Percentiles rank a stretch among this genome's conserved stretches.
phyloP scores from a whole-genome alignment of 2,888 invertebrate genomes.

The Zhuqinia jingwanae region DNA sequence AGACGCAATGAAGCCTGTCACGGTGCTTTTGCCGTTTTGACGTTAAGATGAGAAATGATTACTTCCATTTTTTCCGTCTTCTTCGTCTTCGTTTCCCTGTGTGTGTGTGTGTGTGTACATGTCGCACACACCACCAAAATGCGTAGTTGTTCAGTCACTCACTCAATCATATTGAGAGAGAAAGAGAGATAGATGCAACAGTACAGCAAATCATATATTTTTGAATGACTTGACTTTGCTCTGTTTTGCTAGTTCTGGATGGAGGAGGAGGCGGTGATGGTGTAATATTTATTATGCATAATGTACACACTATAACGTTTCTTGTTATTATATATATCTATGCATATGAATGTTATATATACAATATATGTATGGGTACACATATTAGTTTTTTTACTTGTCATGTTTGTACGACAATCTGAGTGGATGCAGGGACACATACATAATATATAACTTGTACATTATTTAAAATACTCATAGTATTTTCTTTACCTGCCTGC shows the following conservation, averaged over 20 bases:
- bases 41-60: slow-evolving; percentile 72
- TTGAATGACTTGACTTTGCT: neutral
- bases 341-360: no score
- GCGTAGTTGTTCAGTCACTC: slow-evolving; percentile 41
- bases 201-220: slow-evolving; percentile 16
- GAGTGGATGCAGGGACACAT: no score
- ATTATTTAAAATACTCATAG: no score
- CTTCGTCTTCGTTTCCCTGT: slow-evolving; percentile 33
- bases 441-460: no score
- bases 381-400: no score
- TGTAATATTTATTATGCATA: neutral
- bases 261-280: no score
- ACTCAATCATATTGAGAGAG: slow-evolving; percentile 43
- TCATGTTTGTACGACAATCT: no score
- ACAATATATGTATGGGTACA: no score
- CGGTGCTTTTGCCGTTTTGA: slow-evolving; percentile 62
- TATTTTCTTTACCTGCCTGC: no score
- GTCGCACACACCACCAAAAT: slow-evolving; percentile 37
- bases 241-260: no score
- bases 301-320: no score
- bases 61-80: slow-evolving; percentile 52
- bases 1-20: slow-evolving; percentile 60
- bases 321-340: no score
- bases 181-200: neutral
- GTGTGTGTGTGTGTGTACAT: slow-evolving; percentile 2